phyloP scores from a whole-genome alignment of 2,797 vertebrate species.

The Myoxocephalus aenaeus region DNA sequence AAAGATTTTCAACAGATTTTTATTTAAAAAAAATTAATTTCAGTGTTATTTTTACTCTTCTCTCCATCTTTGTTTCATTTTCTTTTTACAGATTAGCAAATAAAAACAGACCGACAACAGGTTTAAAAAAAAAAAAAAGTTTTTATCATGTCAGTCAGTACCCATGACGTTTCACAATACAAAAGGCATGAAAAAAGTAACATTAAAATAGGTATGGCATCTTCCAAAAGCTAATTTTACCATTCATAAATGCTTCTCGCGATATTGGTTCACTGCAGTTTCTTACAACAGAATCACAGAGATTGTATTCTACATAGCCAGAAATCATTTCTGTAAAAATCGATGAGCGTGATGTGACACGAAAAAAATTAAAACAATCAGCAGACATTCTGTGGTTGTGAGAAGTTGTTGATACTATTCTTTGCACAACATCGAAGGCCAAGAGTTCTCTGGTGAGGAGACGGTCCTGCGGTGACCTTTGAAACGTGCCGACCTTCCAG shows the following conservation, averaged over 20 bases:
- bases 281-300: conserved; percentile 86
- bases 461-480: conserved; percentile 32
- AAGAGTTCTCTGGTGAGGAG: conserved; percentile 41
- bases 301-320: conserved; percentile 65
- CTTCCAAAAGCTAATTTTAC: conserved; percentile 79
- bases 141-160: conserved; percentile 80
- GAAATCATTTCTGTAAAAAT: conserved; percentile 61
- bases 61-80: not conserved
- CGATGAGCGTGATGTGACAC: conserved; percentile 67
- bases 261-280: conserved; percentile 78
- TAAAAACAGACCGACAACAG: conserved; percentile 37
- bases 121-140: conserved; percentile 39
- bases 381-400: conserved; percentile 80
- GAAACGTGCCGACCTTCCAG: conserved; percentile 20
- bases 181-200: conserved; percentile 83
- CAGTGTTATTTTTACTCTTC: not conserved
- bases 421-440: conserved; percentile 78
- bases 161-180: conserved; percentile 84
- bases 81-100: not conserved
- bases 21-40: not conserved
- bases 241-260: conserved; percentile 83
- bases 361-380: conserved; percentile 63
- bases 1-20: not conserved
- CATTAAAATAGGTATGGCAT: conserved; percentile 85
- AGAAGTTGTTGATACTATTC: conserved; percentile 47